These are phyloP conservation scores for Oxystoma pomonae DNA, from an alignment of 2,888 invertebrate genomes.

Conservation along the genomic window DNA sequence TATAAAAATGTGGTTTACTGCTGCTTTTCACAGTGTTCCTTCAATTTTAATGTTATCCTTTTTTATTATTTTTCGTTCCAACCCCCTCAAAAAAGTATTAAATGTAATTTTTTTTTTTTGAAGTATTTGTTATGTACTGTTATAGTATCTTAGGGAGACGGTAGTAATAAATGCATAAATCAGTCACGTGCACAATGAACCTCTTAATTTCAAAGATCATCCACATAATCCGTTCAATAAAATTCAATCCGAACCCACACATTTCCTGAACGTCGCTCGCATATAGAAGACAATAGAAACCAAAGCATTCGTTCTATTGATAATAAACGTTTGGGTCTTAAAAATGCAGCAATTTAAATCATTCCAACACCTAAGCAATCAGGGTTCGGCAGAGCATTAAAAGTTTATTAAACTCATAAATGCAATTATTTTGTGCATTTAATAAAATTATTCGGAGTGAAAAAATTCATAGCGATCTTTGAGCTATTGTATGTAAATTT, in stretches of 20 bases:
- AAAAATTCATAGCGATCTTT: background rate
- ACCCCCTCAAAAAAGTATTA: too few species aligned
- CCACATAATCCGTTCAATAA: background rate
- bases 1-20: too few species aligned
- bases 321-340: background rate
- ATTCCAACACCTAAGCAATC: background rate
- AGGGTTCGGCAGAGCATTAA: background rate
- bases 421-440: background rate
- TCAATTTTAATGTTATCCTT: too few species aligned
- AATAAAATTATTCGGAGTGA: background rate
- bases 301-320: background rate
- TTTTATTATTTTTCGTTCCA: too few species aligned
- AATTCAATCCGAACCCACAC: background rate
- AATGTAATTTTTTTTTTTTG: too few species aligned
- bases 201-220: background rate
- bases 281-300: background rate
- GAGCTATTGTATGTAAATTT: constrained; percentile 1
- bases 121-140: too few species aligned
- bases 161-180: background rate
- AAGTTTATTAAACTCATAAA: background rate
- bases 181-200: background rate
- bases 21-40: too few species aligned
- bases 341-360: background rate
- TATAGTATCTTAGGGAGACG: too few species aligned
- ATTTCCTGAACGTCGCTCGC: background rate